Base-by-base conservation (phyloP, 2,797 vertebrate genomes). In the Parauchenoglanis punctatus region DNA sequence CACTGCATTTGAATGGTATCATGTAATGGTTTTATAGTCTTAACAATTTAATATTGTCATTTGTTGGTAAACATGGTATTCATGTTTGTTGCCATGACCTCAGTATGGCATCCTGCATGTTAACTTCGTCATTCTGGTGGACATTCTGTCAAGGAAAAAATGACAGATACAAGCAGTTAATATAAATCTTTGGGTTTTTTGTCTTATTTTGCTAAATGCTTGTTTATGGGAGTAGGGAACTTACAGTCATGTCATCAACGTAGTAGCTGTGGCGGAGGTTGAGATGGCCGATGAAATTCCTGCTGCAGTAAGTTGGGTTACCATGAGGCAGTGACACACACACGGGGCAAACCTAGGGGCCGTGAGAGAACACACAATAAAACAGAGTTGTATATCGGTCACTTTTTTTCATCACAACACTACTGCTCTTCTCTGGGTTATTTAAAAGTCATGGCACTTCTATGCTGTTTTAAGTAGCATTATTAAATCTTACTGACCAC, bases 291-390 rank as follows among this genome's bases (percentile, higher is more conserved):
- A 94, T 89, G 49, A 94, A 92, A 87, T 93, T 12, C 20, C 85
- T 90, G 89, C 92, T 94, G 59, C 56, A n/a, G 85, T 93, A 92
- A 46, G 81, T 83, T 8, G 90, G 88, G 81, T 93, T 87, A 44
- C 93, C 92, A 46, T 92, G 89, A 54, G 92, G 93, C 58, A 92
- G 63, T 8, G 76, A 83, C 20, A 84, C 87, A 75, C 93, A 94
- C 65, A 94, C 89, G 0, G 93, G 92, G 85, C 92, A 94, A 61
- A 93, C 93, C 93, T 93, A 65, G 12, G 28, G 65, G 46, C 44
- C 31, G n/a, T 40, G 65, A 86, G 46, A 88, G 28, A 70, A 40
- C 31, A 86, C 58, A 61, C 52, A 75, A 28, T 58, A n/a, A 56
- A 44, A 67, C 13, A 56, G 1, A 58, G 17, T 52, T 13, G 59